These are phyloP conservation scores for Crambe crambe DNA, from an alignment of 37 sponge, comb jelly and placozoan genomes.

Conservation along the genomic window DNA sequence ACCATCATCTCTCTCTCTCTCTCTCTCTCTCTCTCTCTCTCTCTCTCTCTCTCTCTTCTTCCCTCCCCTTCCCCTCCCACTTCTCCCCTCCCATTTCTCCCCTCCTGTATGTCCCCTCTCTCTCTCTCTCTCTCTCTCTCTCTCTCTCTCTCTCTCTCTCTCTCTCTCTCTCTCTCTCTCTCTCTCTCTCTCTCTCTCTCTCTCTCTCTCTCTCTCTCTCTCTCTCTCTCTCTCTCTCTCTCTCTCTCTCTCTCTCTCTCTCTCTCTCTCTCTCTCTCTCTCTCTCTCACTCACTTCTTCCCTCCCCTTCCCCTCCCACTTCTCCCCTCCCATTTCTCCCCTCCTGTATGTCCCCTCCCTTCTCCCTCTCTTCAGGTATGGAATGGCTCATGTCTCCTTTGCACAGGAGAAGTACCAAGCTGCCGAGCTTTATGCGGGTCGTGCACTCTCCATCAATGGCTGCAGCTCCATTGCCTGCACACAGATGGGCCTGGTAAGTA, in stretches of 20 bases:
- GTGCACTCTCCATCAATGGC: constrained; percentile 77
- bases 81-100: neutral
- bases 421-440: constrained; percentile 64
- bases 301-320: neutral
- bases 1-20: neutral
- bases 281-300: neutral
- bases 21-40: neutral
- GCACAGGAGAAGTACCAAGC: constrained; percentile 81
- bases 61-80: neutral
- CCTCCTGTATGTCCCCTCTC: neutral
- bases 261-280: constrained; percentile 13
- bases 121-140: constrained; percentile 14
- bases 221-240: constrained; percentile 1
- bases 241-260: neutral
- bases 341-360: neutral
- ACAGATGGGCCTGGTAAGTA: constrained; percentile 85
- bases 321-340: neutral
- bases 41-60: neutral
- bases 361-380: constrained; percentile 68
- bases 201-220: neutral
- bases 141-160: constrained; percentile 8
- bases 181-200: neutral
- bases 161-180: neutral
- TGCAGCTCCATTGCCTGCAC: constrained; percentile 73
- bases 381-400: constrained; percentile 83